Conservation (phyloP, 2,797 vertebrate species). For the Gastrophryne carolinensis region DNA sequence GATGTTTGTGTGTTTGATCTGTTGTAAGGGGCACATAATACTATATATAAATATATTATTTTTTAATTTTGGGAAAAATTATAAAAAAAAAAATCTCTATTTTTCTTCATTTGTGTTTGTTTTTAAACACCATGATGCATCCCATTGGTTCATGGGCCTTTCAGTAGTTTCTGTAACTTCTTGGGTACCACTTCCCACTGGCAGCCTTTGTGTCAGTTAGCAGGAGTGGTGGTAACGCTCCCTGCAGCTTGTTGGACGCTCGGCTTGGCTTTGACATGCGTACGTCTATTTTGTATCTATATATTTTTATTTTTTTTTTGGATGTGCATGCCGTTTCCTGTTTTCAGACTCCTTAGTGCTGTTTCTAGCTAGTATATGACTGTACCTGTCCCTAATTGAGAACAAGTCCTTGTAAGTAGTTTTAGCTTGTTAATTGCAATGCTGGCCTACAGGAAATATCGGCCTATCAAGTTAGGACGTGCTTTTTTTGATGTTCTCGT, state of each 20-base stretch:
- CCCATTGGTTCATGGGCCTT: neutral
- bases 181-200: neutral
- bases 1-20: too few relatives aligned
- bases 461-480: slow-evolving; percentile 68
- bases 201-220: neutral
- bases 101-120: slow-evolving; percentile 4
- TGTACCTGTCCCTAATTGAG: slow-evolving; percentile 85
- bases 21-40: slow-evolving; percentile 14
- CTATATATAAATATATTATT: neutral
- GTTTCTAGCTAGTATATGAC: slow-evolving; percentile 93
- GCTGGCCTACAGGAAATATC: slow-evolving; percentile 69
- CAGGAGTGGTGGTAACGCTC: neutral
- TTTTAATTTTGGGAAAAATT: neutral
- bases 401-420: slow-evolving; percentile 75
- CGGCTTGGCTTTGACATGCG: slow-evolving; percentile 8
- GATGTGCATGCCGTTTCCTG: slow-evolving; percentile 88
- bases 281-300: slow-evolving; percentile 82
- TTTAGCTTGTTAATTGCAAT: slow-evolving; percentile 77
- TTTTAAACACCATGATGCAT: slow-evolving; percentile 5
- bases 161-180: neutral
- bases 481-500: slow-evolving; percentile 87
- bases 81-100: slow-evolving; percentile 4
- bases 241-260: slow-evolving; percentile 1
- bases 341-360: slow-evolving; percentile 86
- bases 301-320: slow-evolving; percentile 93